Conservation (phyloP, 2,888 invertebrate species). For the Eudemis profundana region DNA sequence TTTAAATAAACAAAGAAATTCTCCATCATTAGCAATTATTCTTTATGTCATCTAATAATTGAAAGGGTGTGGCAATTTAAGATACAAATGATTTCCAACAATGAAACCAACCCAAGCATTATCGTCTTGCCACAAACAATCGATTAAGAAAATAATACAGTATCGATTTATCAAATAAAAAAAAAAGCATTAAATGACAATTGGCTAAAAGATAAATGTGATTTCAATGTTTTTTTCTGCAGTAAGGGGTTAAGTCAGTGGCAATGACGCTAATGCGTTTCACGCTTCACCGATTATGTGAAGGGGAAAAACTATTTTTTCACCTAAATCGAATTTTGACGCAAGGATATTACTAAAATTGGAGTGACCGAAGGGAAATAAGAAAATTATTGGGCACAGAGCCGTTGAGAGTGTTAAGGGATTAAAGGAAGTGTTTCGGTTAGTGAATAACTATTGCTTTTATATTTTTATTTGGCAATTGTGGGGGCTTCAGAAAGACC, state of each 20-base stretch:
- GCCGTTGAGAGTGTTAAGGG: conserved; percentile 71
- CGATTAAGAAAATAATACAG: conserved; percentile 61
- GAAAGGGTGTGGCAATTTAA: conserved; percentile 64
- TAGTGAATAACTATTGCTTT: conserved; percentile 54
- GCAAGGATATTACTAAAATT: conserved; percentile 74
- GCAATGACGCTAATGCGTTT: conserved; percentile 70
- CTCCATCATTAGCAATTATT: conserved; percentile 14
- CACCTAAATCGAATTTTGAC: conserved; percentile 78
- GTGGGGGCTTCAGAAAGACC: neutral
- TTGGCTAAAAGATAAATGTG: conserved; percentile 62
- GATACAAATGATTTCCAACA: conserved; percentile 44
- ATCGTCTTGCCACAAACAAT: conserved; percentile 72
- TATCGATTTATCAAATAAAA: conserved; percentile 67
- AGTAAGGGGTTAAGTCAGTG: conserved; percentile 57
- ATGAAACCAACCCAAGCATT: conserved; percentile 63
- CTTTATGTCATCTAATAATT: conserved; percentile 51
- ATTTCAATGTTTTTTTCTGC: conserved; percentile 61
- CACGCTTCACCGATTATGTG: conserved; percentile 64
- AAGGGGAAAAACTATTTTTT: conserved; percentile 69
- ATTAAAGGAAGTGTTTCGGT: conserved; percentile 59
- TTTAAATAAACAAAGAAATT: conserved; percentile 4
- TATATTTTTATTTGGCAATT: no score
- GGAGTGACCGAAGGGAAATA: conserved; percentile 74
- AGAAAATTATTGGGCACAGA: conserved; percentile 73
- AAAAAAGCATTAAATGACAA: conserved; percentile 57